Evolutionary conservation across 2,888 invertebrate species (phyloP), one percentile per base, ranked within the genome.

Genomic region (Autographa pulchrina): DNA sequence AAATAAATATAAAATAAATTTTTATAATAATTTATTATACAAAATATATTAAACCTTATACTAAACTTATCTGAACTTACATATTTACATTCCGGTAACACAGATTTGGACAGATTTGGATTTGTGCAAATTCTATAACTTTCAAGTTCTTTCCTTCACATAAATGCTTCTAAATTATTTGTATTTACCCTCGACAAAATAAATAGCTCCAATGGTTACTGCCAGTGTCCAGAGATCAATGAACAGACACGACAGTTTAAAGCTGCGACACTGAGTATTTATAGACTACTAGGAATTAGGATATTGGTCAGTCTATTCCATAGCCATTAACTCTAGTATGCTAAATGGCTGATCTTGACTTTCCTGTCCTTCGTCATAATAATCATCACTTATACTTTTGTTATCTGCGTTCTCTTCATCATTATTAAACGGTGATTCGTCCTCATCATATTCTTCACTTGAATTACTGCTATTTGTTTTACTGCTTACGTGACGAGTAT

Each of bases 291-390:
- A 76, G 64, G 65, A 74, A 65, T 66, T 77, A 76, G 64, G 65
- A 74, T 63, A 73, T 78, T 80, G 74, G 78, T 93, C 92, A 93
- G 91, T 92, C 92, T 94, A 95, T 88, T 94, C 92, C 93, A 94
- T 94, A 85, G 92, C 91, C 91, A 95, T 92, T 85, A 95, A 84
- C 89, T 94, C 94, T 87, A 95, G 85, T 84, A 95, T 89, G 82
- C 91, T 93, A 77, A 88, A 91, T 62, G 91, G 92, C 68, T 82
- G 89, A 32, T 90, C 90, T 77, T 86, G 82, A 73, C 86, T 89
- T 67, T 90, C 90, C 54, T 88, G 65, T 41, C 64, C 65, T 52
- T 88, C 85, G 31, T 90, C 88, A 16, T 89, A 87, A 61, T 91
- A 88, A 31, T 90, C 87, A 11, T 89, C 89, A 31, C 87, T 86